phyloP scores from a whole-genome alignment of 2,797 vertebrate species.

The Sarcophilus harrisii region DNA sequence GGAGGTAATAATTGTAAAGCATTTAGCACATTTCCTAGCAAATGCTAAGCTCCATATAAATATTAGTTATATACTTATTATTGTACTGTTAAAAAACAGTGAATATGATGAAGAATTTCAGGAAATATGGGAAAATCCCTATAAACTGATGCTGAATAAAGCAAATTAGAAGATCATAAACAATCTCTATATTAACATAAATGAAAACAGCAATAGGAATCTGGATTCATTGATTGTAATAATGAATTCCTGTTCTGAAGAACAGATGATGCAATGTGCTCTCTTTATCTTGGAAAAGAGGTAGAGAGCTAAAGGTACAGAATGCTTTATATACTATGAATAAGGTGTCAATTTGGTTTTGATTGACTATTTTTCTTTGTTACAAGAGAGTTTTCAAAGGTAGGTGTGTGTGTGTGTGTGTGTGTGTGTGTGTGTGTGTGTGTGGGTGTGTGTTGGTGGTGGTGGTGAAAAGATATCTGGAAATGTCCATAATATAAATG shows the following conservation, averaged over 20 bases:
- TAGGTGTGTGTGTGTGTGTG: background rate
- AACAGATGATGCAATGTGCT: background rate
- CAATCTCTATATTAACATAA: background rate
- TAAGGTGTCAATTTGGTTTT: background rate
- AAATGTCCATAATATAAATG: background rate
- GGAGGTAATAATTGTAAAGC: background rate
- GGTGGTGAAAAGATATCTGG: background rate
- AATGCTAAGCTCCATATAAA: background rate
- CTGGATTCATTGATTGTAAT: background rate
- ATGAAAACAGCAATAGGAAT: background rate
- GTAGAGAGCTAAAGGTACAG: background rate
- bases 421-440: background rate
- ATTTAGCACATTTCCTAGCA: background rate
- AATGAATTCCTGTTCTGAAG: background rate
- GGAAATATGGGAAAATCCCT: background rate
- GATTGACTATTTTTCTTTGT: background rate
- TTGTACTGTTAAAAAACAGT: background rate
- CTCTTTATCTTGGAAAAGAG: background rate
- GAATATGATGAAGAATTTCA: background rate
- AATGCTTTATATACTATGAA: background rate
- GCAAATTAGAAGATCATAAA: background rate
- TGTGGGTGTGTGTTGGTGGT: background rate
- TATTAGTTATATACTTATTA: background rate
- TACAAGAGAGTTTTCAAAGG: background rate
- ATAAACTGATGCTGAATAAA: background rate